Evolutionary conservation across 2,113 vertebrate genomes (phyloP).

Genomic region (Catharus fuscescens): DNA sequence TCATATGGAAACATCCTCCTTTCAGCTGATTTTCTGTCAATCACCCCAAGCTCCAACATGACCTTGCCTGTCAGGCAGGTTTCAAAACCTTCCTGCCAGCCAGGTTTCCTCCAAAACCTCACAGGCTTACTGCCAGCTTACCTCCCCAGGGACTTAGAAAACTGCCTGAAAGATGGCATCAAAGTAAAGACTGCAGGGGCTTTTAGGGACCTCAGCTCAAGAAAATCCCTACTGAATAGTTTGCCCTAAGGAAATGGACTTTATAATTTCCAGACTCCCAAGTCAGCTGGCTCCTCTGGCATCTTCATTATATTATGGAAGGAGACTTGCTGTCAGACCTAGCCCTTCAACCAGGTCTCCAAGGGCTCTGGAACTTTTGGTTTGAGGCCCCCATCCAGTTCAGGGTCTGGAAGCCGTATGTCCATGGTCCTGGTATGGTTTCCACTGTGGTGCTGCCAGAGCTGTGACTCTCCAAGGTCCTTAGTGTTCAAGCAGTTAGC

Average conservation of each 20-base stretch:
- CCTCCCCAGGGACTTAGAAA: background rate
- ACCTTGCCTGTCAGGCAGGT: conserved; percentile 4
- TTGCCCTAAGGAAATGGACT: background rate
- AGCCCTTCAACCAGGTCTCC: background rate
- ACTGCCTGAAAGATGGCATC: background rate
- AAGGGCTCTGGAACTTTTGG: background rate
- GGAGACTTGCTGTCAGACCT: background rate
- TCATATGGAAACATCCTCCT: background rate
- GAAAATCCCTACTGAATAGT: background rate
- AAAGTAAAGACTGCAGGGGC: background rate
- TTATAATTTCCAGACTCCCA: background rate
- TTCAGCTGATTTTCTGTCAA: conserved; percentile 22
- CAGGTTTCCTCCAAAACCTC: conserved; percentile 4
- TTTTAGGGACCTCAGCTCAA: background rate
- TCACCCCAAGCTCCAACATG: background rate
- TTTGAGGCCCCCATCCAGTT: background rate
- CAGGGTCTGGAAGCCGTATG: background rate
- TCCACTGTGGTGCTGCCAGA: background rate
- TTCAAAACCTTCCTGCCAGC: conserved; percentile 19
- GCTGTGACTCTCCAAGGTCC: background rate
- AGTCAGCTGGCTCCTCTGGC: background rate
- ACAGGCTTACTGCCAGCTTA: background rate
- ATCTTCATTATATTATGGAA: background rate
- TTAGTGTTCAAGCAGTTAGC: background rate
- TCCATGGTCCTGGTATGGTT: background rate